These are phyloP conservation scores for Dreissena rostriformis DNA, from an alignment of 1,140 invertebrate genomes.

Conservation along the genomic window DNA sequence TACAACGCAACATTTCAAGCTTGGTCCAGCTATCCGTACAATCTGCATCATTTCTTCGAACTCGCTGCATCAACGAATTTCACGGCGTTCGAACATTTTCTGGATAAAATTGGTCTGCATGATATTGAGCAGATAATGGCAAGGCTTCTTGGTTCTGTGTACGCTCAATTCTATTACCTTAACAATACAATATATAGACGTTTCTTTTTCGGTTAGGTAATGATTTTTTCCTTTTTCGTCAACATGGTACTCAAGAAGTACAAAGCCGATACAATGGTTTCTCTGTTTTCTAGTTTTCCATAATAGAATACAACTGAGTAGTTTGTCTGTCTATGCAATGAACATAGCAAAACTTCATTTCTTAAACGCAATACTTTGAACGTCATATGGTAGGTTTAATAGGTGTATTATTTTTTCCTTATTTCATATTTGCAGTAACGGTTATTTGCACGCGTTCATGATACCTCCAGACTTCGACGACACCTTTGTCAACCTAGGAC, in stretches of 20 bases:
- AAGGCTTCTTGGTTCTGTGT: background rate
- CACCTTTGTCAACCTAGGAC: slow-evolving; percentile 76
- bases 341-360: no score
- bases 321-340: no score
- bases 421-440: slow-evolving; percentile 54
- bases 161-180: background rate
- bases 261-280: background rate
- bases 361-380: background rate
- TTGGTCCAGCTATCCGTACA: slow-evolving; percentile 70
- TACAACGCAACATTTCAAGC: slow-evolving; percentile 64
- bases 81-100: slow-evolving; percentile 67
- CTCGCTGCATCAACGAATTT: slow-evolving; percentile 63
- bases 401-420: background rate
- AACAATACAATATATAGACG: background rate
- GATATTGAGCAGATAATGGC: slow-evolving; percentile 62
- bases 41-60: slow-evolving; percentile 67
- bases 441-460: slow-evolving; percentile 66
- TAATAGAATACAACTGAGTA: background rate
- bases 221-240: background rate
- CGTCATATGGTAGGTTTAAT: background rate
- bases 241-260: background rate
- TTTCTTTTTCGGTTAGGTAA: background rate
- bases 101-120: slow-evolving; percentile 65
- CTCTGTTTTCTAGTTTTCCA: background rate
- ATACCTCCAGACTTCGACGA: slow-evolving; percentile 80